These are phyloP conservation scores for Corbicula japonica DNA, from an alignment of 2,888 invertebrate genomes.

Conservation along the genomic window DNA sequence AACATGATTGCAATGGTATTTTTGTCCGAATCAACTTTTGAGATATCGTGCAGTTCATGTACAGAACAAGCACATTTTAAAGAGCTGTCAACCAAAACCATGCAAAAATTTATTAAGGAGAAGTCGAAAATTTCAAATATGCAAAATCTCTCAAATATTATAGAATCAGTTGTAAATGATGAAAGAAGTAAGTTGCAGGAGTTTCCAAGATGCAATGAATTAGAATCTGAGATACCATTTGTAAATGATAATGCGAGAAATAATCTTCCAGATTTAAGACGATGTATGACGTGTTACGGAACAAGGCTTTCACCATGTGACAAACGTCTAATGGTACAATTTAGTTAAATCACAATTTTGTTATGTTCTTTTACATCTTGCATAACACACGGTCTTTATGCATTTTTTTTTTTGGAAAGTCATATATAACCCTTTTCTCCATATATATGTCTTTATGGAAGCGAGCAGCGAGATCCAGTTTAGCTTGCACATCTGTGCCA, in stretches of 20 bases:
- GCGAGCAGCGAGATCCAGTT: too few species aligned
- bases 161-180: neutral
- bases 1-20: constrained; percentile 45
- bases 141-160: neutral
- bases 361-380: too few species aligned
- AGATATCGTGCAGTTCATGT: constrained; percentile 17
- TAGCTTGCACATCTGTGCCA: too few species aligned
- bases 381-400: too few species aligned
- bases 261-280: constrained; percentile 7
- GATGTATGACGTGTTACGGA: constrained; percentile 29
- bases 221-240: neutral
- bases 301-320: constrained; percentile 32
- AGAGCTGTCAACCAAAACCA: constrained; percentile 15
- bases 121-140: constrained; percentile 5
- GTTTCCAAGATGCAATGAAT: too few species aligned
- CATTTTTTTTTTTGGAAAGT: neutral
- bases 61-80: neutral
- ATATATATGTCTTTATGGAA: too few species aligned
- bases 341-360: neutral
- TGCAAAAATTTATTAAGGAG: constrained; percentile 1
- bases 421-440: too few species aligned
- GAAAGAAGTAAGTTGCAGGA: too few species aligned
- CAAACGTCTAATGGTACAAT: neutral
- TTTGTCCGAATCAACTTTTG: constrained; percentile 19
- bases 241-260: neutral